These are phyloP conservation scores for Indri indri DNA, from an alignment of 2,113 vertebrate species.

Conservation along the genomic window DNA sequence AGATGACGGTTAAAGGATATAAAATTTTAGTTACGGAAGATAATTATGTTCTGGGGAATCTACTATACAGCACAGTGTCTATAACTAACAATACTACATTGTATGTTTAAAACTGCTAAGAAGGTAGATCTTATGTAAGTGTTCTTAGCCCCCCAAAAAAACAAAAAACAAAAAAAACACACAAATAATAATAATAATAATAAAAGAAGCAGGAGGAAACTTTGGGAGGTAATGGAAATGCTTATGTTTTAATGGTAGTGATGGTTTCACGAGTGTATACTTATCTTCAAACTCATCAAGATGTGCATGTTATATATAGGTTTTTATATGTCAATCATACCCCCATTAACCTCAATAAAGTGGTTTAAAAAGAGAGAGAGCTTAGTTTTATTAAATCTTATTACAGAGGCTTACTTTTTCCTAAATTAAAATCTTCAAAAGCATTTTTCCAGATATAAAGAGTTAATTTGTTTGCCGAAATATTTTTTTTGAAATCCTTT, in stretches of 20 bases:
- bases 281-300: not conserved
- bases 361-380: not conserved
- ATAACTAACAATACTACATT: not conserved
- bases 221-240: not conserved
- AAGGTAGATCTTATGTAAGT: not conserved
- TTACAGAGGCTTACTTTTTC: not conserved
- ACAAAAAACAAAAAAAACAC: not conserved
- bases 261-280: not conserved
- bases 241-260: not conserved
- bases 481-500: not conserved
- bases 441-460: not conserved
- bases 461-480: not conserved
- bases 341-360: not conserved
- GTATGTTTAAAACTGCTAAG: not conserved
- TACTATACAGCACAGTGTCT: not conserved
- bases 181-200: not conserved
- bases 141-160: not conserved
- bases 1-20: not conserved
- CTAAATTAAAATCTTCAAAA: slow-evolving; percentile 29
- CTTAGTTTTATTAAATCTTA: slow-evolving; percentile 33
- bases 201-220: not conserved
- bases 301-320: not conserved
- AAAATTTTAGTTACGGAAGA: not conserved
- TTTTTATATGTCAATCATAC: not conserved
- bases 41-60: not conserved